A percentile compares a stretch with the other conserved stretches of the same genome.
Conservation (phyloP, 1,140 invertebrate species). For the Dendrolimus punctatus region DNA sequence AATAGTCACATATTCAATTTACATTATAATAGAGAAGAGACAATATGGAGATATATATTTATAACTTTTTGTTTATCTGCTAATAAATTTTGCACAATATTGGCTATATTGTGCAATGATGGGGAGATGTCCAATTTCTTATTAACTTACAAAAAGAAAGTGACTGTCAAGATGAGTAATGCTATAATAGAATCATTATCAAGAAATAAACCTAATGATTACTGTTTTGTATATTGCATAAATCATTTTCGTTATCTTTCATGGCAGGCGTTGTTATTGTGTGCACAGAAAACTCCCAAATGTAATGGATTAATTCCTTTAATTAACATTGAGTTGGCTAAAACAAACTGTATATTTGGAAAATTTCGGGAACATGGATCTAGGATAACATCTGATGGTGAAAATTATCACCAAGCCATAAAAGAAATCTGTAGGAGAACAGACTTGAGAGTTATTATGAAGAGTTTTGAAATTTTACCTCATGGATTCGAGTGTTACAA, state of each 20-base stretch:
- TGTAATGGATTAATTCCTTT: slow-evolving; percentile 43
- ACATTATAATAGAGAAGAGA: slow-evolving; percentile 44
- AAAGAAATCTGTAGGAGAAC: slow-evolving; percentile 48
- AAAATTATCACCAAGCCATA: slow-evolving; percentile 21
- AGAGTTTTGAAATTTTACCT: slow-evolving; percentile 40
- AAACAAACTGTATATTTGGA: slow-evolving; percentile 62
- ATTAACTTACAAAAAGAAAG: slow-evolving; percentile 54
- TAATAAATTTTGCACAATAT: slow-evolving; percentile 68
- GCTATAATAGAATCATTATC: slow-evolving; percentile 44
- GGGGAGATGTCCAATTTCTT: slow-evolving; percentile 43
- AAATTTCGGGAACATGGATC: slow-evolving; percentile 56
- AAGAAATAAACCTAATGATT: slow-evolving; percentile 34
- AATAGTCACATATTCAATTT: slow-evolving; percentile 59
- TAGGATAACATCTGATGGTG: slow-evolving; percentile 38
- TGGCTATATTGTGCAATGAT: slow-evolving; percentile 43
- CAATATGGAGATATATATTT: slow-evolving; percentile 60
- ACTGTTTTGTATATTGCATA: slow-evolving; percentile 58
- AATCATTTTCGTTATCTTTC: slow-evolving; percentile 68
- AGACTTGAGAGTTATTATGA: slow-evolving; percentile 46
- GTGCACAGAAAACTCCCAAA: slow-evolving; percentile 49
- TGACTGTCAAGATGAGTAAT: slow-evolving; percentile 57
- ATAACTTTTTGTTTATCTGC: slow-evolving; percentile 59
- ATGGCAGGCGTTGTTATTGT: slow-evolving; percentile 56
- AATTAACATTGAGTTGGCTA: slow-evolving; percentile 47
- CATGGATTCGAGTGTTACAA: slow-evolving; percentile 48